These are phyloP conservation scores for Biston stratarius DNA, from an alignment of 2,888 invertebrate genomes.

Conservation along the genomic window DNA sequence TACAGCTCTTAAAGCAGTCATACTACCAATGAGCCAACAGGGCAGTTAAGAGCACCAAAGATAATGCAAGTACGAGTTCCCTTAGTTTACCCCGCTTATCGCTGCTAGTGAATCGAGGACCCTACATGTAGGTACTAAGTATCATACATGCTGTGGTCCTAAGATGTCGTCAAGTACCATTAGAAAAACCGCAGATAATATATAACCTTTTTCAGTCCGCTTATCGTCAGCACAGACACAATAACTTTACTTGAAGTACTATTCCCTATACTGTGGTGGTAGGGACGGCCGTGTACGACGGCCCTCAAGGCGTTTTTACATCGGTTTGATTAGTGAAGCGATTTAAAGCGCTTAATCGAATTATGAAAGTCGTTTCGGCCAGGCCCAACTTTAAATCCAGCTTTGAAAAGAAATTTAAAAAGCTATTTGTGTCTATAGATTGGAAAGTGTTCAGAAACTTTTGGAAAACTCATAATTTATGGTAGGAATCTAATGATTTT, in stretches of 20 bases:
- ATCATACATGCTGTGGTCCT: not conserved
- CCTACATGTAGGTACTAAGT: conserved; percentile 1
- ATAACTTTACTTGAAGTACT: conserved; percentile 1
- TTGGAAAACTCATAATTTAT: conserved; percentile 22
- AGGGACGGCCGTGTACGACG: conserved; percentile 55
- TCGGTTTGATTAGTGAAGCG: conserved; percentile 43
- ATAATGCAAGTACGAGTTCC: conserved; percentile 4
- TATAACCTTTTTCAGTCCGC: not conserved
- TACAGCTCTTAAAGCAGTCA: too few relatives aligned
- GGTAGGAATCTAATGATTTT: not conserved
- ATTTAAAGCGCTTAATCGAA: conserved; percentile 45
- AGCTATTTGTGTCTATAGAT: conserved; percentile 27
- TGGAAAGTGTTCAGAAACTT: conserved; percentile 8
- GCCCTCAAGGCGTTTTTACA: conserved; percentile 61
- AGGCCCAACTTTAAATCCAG: conserved; percentile 26
- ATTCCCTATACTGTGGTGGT: conserved; percentile 3
- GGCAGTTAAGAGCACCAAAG: too few relatives aligned
- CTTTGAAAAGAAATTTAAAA: conserved; percentile 35
- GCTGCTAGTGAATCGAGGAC: conserved; percentile 12
- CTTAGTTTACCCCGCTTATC: conserved; percentile 10
- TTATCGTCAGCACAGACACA: conserved; percentile 23
- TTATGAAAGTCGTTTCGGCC: conserved; percentile 45
- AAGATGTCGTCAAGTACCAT: not conserved
- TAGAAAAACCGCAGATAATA: not conserved
- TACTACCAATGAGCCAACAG: too few relatives aligned